These are phyloP conservation scores for Luperina testacea DNA, from an alignment of 2,888 invertebrate genomes.

Conservation along the genomic window DNA sequence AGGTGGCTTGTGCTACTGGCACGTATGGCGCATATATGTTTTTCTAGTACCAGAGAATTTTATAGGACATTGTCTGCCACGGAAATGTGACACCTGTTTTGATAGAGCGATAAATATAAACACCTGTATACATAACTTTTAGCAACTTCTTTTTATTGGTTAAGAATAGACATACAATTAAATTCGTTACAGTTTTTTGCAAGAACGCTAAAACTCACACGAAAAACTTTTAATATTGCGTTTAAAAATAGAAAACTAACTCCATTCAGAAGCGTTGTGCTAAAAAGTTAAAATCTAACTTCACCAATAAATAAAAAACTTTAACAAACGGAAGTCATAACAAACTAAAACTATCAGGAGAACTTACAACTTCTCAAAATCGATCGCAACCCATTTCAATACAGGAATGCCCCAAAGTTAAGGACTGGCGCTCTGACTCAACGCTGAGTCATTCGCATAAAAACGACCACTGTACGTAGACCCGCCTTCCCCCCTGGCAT, in stretches of 20 bases:
- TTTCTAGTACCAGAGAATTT: background rate
- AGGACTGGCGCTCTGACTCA: constrained; percentile 59
- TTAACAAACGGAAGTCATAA: constrained; percentile 1
- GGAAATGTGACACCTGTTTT: constrained; percentile 15
- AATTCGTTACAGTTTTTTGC: background rate
- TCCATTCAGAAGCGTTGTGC: background rate
- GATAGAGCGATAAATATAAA: constrained; percentile 27
- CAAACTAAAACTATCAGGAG: constrained; percentile 31
- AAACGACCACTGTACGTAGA: constrained; percentile 48
- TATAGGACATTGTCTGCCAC: background rate
- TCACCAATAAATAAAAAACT: constrained; percentile 20
- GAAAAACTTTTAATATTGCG: background rate
- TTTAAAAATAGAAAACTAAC: background rate
- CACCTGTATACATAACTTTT: background rate
- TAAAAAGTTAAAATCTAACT: background rate
- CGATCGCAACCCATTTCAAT: constrained; percentile 39
- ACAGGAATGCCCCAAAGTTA: constrained; percentile 63
- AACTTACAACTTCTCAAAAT: constrained; percentile 28
- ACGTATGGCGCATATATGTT: background rate
- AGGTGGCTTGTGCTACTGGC: background rate
- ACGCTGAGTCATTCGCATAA: constrained; percentile 62
- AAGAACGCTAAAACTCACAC: background rate
- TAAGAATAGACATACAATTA: background rate
- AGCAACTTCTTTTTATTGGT: constrained; percentile 3
- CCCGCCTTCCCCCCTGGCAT: constrained; percentile 28